Conservation (phyloP, 1,140 invertebrate genomes). For the Artemia franciscana region DNA sequence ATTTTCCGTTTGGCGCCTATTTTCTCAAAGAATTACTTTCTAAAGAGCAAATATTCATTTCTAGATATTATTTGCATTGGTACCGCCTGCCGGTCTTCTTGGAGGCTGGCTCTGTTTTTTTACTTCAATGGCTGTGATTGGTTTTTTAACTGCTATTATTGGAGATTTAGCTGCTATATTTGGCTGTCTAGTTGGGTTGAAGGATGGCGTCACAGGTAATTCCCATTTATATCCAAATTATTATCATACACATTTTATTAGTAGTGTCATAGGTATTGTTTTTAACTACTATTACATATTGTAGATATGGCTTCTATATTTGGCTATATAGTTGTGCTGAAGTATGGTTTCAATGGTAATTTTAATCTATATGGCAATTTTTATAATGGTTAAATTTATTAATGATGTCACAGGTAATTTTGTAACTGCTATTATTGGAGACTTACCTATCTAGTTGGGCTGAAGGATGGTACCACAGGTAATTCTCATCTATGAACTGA, state of each 20-base stretch:
- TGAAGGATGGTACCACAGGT: too few relatives aligned
- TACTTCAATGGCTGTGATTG: conserved; percentile 29
- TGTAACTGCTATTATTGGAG: too few relatives aligned
- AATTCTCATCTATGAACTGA: too few relatives aligned
- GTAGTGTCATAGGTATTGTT: neutral
- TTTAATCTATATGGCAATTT: neutral
- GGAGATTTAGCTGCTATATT: conserved; percentile 37
- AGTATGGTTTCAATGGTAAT: neutral
- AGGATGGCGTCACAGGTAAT: conserved; percentile 30
- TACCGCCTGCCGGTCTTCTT: conserved; percentile 30
- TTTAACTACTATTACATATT: too few relatives aligned
- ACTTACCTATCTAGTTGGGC: too few relatives aligned
- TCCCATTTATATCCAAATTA: neutral
- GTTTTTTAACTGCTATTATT: conserved; percentile 32
- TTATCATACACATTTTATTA: neutral
- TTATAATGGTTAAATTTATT: neutral
- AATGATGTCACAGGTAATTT: neutral
- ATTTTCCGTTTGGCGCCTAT: too few relatives aligned
- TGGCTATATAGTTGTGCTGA: neutral
- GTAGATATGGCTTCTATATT: too few relatives aligned
- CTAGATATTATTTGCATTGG: conserved; percentile 30
- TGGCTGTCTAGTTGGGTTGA: conserved; percentile 33
- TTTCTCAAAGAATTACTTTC: too few relatives aligned
- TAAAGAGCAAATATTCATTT: conserved; percentile 12
- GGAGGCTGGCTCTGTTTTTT: conserved; percentile 37